Evolutionary conservation across 2,113 vertebrate species (phyloP).

Genomic region (Pseudorectes ferrugineus): DNA sequence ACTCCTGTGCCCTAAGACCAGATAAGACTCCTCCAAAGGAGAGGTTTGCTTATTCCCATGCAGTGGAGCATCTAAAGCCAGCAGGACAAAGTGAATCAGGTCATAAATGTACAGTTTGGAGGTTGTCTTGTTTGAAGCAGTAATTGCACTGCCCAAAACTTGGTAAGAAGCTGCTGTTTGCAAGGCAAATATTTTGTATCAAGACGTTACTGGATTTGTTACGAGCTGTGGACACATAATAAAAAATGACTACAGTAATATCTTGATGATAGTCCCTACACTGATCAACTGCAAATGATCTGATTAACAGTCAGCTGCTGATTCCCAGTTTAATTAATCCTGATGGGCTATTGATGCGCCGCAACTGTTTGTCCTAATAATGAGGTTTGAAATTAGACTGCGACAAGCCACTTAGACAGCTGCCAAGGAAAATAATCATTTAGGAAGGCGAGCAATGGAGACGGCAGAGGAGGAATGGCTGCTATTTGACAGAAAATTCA

Average conservation of each 20-base stretch:
- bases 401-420: conserved; percentile 87
- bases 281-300: conserved; percentile 83
- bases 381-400: conserved; percentile 92
- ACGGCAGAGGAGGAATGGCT: conserved; percentile 69
- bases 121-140: not conserved
- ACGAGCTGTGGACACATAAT: not conserved
- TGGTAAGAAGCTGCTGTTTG: conserved; percentile 34
- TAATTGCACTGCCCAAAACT: not conserved
- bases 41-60: not conserved
- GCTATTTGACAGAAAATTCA: conserved; percentile 70
- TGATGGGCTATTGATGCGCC: conserved; percentile 95
- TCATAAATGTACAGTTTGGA: not conserved
- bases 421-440: conserved; percentile 81
- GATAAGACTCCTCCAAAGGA: not conserved
- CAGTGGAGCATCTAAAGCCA: not conserved
- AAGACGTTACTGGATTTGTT: conserved; percentile 1
- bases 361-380: conserved; percentile 96
- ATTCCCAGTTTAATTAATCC: conserved; percentile 96
- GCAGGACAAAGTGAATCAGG: conserved; percentile 17
- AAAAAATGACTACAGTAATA: conserved; percentile 57
- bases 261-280: conserved; percentile 73
- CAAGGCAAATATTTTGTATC: conserved; percentile 36
- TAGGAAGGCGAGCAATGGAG: conserved; percentile 65
- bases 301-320: conserved; percentile 90
- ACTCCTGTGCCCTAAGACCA: not conserved